Evolutionary conservation across 1,140 invertebrate genomes (phyloP).

Genomic region (Caenorhabditis latens): DNA sequence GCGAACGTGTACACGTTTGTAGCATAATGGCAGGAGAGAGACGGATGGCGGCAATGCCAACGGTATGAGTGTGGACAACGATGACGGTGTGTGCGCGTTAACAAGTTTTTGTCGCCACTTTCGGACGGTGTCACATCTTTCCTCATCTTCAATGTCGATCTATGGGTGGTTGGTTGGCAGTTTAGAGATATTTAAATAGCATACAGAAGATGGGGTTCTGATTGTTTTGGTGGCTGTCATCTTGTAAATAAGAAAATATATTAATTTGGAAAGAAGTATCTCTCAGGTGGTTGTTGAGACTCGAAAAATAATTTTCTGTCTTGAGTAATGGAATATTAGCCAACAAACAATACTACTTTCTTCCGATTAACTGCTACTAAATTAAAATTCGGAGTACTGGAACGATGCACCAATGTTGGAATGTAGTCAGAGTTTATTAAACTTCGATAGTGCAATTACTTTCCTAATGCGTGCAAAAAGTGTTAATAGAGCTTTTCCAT

Average conservation of each 20-base stretch:
- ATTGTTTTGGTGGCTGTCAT: background rate
- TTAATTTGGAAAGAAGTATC: background rate
- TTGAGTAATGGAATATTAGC: too few relatives aligned
- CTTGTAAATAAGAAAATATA: background rate
- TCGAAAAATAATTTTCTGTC: background rate
- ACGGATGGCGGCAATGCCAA: background rate
- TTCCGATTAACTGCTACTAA: too few relatives aligned
- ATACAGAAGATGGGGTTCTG: background rate
- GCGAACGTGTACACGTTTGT: constrained; percentile 44
- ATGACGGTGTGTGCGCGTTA: constrained; percentile 13
- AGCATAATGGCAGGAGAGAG: constrained; percentile 36
- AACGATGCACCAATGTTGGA: too few relatives aligned
- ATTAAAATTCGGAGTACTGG: too few relatives aligned
- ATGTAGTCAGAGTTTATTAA: too few relatives aligned
- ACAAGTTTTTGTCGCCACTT: constrained; percentile 49
- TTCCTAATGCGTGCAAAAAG: too few relatives aligned
- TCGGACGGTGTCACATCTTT: constrained; percentile 40
- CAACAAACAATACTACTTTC: too few relatives aligned
- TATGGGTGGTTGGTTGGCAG: constrained; percentile 11
- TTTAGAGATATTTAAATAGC: constrained; percentile 13
- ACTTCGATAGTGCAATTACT: too few relatives aligned
- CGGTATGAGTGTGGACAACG: constrained; percentile 17
- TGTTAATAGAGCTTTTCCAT: too few relatives aligned
- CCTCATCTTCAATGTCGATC: background rate
- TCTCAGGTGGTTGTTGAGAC: background rate